phyloP scores from a whole-genome alignment of 2,113 vertebrate genomes.

The Ictalurus furcatus region DNA sequence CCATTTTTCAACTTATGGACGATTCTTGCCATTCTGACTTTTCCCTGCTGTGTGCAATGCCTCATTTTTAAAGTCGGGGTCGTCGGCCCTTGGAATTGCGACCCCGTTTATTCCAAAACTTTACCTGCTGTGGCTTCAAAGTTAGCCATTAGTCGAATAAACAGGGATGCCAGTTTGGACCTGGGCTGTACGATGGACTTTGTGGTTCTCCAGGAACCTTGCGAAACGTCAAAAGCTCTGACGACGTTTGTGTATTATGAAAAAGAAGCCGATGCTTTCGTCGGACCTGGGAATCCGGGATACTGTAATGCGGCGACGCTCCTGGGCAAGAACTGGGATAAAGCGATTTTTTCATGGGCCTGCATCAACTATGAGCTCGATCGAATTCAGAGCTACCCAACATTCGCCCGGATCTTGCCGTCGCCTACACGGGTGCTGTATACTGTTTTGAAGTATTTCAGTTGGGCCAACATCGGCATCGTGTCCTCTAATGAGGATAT shows the following conservation, averaged over 20 bases:
- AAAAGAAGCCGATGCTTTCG: conserved; percentile 75
- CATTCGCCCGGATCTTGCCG: conserved; percentile 78
- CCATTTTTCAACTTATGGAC: conserved; percentile 69
- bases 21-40: conserved; percentile 69
- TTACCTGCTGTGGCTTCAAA: conserved; percentile 76
- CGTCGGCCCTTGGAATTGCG: conserved; percentile 86
- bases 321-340: conserved; percentile 83
- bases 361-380: conserved; percentile 83
- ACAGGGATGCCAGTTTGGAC: conserved; percentile 74
- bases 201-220: conserved; percentile 81
- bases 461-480: conserved; percentile 84
- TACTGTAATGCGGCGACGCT: conserved; percentile 82
- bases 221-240: conserved; percentile 81
- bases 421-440: conserved; percentile 77
- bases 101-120: conserved; percentile 81
- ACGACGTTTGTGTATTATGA: conserved; percentile 75
- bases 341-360: conserved; percentile 84
- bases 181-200: conserved; percentile 77
- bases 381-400: conserved; percentile 66
- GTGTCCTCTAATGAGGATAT: conserved; percentile 84
- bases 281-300: conserved; percentile 85
- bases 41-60: conserved; percentile 70
- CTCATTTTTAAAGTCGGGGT: conserved; percentile 84
- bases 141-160: conserved; percentile 80
- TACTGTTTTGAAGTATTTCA: conserved; percentile 82